Evolutionary conservation across 2,888 invertebrate species (phyloP).

Genomic region (Diloba caeruleocephala): DNA sequence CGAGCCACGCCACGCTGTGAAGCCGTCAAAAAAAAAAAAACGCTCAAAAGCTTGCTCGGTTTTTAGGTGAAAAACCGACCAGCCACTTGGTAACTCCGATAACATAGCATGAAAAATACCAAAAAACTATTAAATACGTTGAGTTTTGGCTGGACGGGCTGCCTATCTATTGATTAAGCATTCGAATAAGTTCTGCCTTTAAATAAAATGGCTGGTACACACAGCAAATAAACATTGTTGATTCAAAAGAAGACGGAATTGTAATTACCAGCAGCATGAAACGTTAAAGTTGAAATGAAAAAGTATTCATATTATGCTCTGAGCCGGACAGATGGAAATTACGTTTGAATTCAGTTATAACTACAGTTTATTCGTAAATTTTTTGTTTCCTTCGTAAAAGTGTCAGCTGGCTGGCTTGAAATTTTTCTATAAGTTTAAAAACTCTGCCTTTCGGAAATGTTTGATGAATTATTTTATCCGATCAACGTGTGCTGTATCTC

Average conservation of each 20-base stretch:
- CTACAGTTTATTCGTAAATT: conserved; percentile 49
- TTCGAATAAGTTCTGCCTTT: not conserved
- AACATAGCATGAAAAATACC: conserved; percentile 1
- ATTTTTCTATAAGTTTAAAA: conserved; percentile 44
- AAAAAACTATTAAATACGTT: not conserved
- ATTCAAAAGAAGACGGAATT: conserved; percentile 27
- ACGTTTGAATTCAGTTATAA: conserved; percentile 57
- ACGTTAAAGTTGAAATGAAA: conserved; percentile 45
- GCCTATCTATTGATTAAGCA: conserved; percentile 1
- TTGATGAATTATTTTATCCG: conserved; percentile 30
- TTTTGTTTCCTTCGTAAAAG: conserved; percentile 53
- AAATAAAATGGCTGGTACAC: conserved; percentile 9
- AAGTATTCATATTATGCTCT: conserved; percentile 50
- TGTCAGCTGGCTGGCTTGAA: conserved; percentile 45
- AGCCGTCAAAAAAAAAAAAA: conserved; percentile 32
- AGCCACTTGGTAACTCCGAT: conserved; percentile 39
- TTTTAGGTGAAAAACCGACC: conserved; percentile 15
- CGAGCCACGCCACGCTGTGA: conserved; percentile 27
- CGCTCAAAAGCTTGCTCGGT: conserved; percentile 11
- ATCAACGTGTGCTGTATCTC: conserved; percentile 9
- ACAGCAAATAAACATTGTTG: conserved; percentile 18
- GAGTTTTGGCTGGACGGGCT: not conserved
- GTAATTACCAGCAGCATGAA: conserved; percentile 47
- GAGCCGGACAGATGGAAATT: conserved; percentile 53
- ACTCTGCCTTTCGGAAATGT: conserved; percentile 24